These are phyloP conservation scores for Mamestra configurata DNA, from an alignment of 1,140 invertebrate genomes.

Conservation along the genomic window DNA sequence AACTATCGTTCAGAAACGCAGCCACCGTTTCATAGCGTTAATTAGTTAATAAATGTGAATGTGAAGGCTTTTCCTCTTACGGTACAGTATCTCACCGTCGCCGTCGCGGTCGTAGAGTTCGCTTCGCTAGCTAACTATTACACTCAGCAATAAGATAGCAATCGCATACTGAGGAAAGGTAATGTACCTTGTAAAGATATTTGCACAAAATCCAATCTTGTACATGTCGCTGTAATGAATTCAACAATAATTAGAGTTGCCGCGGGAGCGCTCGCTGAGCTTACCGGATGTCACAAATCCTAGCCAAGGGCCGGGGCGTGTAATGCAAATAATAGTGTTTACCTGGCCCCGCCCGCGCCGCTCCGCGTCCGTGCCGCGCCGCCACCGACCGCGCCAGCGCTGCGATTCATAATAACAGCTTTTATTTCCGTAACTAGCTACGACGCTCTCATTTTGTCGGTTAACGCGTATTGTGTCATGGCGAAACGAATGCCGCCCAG, in stretches of 20 bases:
- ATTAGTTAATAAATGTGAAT: conserved; percentile 50
- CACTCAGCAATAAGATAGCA: conserved; percentile 49
- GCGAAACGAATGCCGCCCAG: conserved; percentile 79
- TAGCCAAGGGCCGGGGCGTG: conserved; percentile 73
- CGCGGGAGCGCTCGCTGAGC: conserved; percentile 62
- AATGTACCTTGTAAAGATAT: conserved; percentile 52
- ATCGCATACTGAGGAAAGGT: conserved; percentile 45
- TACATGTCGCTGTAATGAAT: conserved; percentile 68
- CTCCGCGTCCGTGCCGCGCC: conserved; percentile 50
- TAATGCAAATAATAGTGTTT: conserved; percentile 82
- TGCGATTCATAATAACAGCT: conserved; percentile 83
- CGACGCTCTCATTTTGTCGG: conserved; percentile 82
- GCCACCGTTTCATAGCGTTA: conserved; percentile 48
- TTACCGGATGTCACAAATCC: conserved; percentile 82
- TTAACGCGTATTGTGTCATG: conserved; percentile 84
- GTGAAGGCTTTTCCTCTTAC: conserved; percentile 45
- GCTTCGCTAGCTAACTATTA: conserved; percentile 50
- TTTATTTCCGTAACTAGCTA: conserved; percentile 85
- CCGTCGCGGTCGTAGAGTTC: conserved; percentile 42
- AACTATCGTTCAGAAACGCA: conserved; percentile 32
- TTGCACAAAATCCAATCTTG: conserved; percentile 66
- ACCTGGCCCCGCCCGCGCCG: conserved; percentile 67
- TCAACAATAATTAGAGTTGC: conserved; percentile 69
- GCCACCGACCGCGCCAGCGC: conserved; percentile 57
- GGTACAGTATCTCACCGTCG: conserved; percentile 33